Percentiles rank a stretch among this genome's conserved stretches.
Evolutionary conservation across 2,113 vertebrate species (phyloP).

Genomic region (Psettodes erumei): DNA sequence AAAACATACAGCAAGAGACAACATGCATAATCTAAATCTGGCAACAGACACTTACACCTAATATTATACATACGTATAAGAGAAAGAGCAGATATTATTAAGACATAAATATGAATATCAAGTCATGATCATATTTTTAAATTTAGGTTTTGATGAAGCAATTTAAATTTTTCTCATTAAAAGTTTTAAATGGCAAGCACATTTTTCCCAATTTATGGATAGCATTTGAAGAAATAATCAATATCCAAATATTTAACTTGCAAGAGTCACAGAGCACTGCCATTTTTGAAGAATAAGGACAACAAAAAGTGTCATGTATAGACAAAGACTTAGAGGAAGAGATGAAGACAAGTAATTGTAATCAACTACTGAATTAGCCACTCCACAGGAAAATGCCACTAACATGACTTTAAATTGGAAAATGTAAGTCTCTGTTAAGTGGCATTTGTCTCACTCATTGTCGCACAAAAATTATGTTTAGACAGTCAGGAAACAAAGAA

Average conservation of each 20-base stretch:
- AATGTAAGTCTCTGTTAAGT: conserved; percentile 24
- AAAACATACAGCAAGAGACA: conserved; percentile 32
- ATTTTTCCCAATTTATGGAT: not conserved
- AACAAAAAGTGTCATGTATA: conserved; percentile 20
- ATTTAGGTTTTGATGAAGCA: conserved; percentile 1
- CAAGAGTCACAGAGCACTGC: conserved; percentile 13
- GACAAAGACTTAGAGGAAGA: conserved; percentile 35
- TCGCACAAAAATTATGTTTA: conserved; percentile 36
- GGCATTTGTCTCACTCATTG: conserved; percentile 28
- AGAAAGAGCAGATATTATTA: conserved; percentile 31
- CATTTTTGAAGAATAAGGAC: not conserved
- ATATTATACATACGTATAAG: conserved; percentile 31
- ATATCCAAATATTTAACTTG: not conserved
- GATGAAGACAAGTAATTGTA: conserved; percentile 21
- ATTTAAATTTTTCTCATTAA: not conserved
- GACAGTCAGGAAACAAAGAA: conserved; percentile 37
- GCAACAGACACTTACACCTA: conserved; percentile 27
- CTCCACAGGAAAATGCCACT: conserved; percentile 18
- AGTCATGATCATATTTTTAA: not conserved
- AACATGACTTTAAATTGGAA: conserved; percentile 25
- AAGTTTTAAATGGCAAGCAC: not conserved
- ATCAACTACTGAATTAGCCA: conserved; percentile 40
- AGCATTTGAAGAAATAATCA: not conserved
- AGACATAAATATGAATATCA: conserved; percentile 30
- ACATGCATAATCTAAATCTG: conserved; percentile 59